Evolutionary conservation across 2,113 vertebrate species (phyloP).

Genomic region (Callionymus lyra): DNA sequence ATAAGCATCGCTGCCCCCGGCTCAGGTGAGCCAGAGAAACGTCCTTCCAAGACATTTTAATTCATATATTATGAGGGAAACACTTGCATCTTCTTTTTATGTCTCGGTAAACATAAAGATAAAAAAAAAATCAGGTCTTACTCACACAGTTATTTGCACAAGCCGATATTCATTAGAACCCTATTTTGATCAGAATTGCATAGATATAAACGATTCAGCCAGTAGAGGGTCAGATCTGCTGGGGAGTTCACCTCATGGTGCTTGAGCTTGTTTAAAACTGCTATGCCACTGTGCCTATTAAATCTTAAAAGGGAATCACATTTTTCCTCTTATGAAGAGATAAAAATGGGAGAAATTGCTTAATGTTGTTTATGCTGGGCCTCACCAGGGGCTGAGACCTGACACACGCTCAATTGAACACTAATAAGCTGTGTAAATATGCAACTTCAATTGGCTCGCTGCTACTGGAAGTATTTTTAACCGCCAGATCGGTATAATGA

Average conservation of each 20-base stretch:
- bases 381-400: slow-evolving; percentile 30
- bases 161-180: background rate
- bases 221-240: slow-evolving; percentile 45
- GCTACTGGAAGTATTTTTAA: slow-evolving; percentile 20
- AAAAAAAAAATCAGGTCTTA: too few species aligned
- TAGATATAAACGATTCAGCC: slow-evolving; percentile 38
- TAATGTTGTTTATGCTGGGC: slow-evolving; percentile 55
- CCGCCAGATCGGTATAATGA: too few species aligned
- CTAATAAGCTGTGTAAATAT: slow-evolving; percentile 61
- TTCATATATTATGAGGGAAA: too few species aligned
- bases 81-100: too few species aligned
- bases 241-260: slow-evolving; percentile 45
- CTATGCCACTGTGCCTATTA: slow-evolving; percentile 51
- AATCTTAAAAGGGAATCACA: slow-evolving; percentile 55
- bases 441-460: slow-evolving; percentile 46
- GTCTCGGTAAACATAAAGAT: too few species aligned
- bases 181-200: slow-evolving; percentile 30
- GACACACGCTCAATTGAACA: slow-evolving; percentile 61
- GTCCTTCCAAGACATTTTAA: too few species aligned
- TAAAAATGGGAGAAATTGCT: slow-evolving; percentile 44
- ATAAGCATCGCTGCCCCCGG: slow-evolving; percentile 35
- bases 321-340: slow-evolving; percentile 51
- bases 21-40: slow-evolving; percentile 53
- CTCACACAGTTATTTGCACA: background rate
- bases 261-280: slow-evolving; percentile 47